phyloP scores from a whole-genome alignment of 2,888 invertebrate genomes.

The Phyto melanocephala region DNA sequence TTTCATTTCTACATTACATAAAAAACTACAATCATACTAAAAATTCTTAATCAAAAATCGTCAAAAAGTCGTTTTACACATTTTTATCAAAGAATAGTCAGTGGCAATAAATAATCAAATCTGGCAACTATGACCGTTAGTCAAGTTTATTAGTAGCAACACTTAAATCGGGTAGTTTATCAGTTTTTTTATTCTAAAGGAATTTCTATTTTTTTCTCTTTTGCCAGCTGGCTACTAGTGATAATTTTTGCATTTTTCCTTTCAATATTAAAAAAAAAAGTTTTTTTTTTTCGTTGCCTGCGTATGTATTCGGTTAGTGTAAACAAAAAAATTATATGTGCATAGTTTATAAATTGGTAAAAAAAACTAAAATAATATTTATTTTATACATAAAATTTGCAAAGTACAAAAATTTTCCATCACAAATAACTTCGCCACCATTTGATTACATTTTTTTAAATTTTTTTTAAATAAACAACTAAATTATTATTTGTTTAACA shows the following conservation, averaged over 20 bases:
- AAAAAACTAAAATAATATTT: background rate
- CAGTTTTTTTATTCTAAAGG: constrained; percentile 16
- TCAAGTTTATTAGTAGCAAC: too few relatives aligned
- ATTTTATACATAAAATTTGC: background rate
- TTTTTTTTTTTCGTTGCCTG: background rate
- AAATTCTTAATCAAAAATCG: too few relatives aligned
- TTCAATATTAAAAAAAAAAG: background rate
- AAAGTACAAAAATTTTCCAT: background rate
- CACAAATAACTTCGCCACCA: background rate
- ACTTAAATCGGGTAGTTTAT: too few relatives aligned
- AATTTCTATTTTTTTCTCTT: constrained; percentile 38
- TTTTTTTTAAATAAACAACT: background rate
- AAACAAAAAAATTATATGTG: background rate
- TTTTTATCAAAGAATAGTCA: too few relatives aligned
- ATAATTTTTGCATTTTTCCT: constrained; percentile 39
- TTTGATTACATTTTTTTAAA: background rate
- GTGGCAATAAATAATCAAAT: too few relatives aligned
- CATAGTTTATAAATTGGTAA: background rate
- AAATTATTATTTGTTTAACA: background rate
- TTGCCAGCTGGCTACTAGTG: background rate
- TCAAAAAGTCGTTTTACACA: too few relatives aligned
- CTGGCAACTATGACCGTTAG: too few relatives aligned
- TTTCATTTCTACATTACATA: too few relatives aligned
- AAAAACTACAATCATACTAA: too few relatives aligned
- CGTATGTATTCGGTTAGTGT: background rate